Base-by-base conservation (phyloP, 92 coral and sea anemone species). In the Palythoa heliodiscus region DNA sequence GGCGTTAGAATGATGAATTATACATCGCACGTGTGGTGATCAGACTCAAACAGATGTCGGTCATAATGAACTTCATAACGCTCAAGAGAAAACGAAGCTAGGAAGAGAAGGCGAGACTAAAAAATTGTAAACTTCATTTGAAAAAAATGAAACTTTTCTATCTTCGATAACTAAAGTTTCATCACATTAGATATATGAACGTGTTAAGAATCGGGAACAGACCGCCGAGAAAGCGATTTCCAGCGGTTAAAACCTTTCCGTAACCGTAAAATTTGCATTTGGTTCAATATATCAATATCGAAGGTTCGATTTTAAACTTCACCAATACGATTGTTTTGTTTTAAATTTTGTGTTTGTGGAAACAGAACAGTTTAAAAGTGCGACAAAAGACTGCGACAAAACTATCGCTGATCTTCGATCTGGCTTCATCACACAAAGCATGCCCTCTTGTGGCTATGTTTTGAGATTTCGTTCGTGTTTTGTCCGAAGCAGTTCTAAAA, bases 31-130 rank as follows among this genome's bases (percentile, higher is more conserved):
- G 98, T 90, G 98, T 89, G 87, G 73, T 47, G 68, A 58, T 60
- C 68, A 83, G 77, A 12, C 50, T 64, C 74, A 60, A 85, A 90
- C 98, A 94, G 98, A 94, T 94, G 98, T 89, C 89, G 74, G 68
- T 73, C n/a, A 88, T 93, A 94, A 94, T 92, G 63, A 80, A 80
- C 84, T 80, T 67, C 58, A 38, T 64, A 78, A 78, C 71, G 39
- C 83, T 78, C 53, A 50, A 78, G 83, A 60, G n/a, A 23, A 54
- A 57, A 57, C 73, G 84, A 47, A 67, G 58, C 61, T 15, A 64
- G 24, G 13, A n/a, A 22, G 74, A 66, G 25, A 22, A 66, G 66
- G 63, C 0, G 69, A 63, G 47, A 52, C 52, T 24, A 52, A 29
- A 66, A 67, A 15, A 80, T 35, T 57, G 38, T 64, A 57, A 64